phyloP scores from a whole-genome alignment of 92 coral and sea anemone species.

The Palythoa caribaeorum region DNA sequence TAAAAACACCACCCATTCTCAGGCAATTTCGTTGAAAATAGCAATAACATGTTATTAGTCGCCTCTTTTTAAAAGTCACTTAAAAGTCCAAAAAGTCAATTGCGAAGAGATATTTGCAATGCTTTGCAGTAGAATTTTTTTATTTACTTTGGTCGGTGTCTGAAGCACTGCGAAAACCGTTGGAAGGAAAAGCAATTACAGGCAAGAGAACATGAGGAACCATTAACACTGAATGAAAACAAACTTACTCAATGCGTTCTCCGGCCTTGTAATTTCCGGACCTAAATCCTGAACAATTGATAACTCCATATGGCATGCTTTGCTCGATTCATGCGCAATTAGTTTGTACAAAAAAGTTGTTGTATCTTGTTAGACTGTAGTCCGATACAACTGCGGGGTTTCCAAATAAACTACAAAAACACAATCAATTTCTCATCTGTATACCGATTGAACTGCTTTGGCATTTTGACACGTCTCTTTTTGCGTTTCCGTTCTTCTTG shows the following conservation, averaged over 20 bases:
- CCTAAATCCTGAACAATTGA: neutral
- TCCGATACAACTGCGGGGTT: neutral
- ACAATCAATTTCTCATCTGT: neutral
- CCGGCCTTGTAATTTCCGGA: constrained; percentile 40
- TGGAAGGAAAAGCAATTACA: constrained; percentile 17
- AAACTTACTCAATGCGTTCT: constrained; percentile 28
- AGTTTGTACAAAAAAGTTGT: neutral
- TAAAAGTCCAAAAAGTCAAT: neutral
- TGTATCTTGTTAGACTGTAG: neutral
- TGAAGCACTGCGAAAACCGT: neutral
- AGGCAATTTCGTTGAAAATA: no score
- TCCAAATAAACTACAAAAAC: neutral
- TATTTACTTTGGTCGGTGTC: neutral
- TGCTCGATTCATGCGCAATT: neutral
- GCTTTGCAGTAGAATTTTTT: neutral
- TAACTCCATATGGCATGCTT: constrained; percentile 25
- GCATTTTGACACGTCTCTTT: constrained; percentile 7
- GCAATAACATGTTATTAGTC: no score
- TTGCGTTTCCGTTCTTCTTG: constrained; percentile 30
- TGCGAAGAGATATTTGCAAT: neutral
- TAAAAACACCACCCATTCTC: no score
- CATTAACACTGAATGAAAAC: constrained; percentile 30
- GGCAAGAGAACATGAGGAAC: neutral
- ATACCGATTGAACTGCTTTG: neutral
- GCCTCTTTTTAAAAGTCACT: no score